Evolutionary conservation across 92 coral and sea anemone genomes (phyloP), one percentile per base, ranked within the genome.

Genomic region (Galaxea fascicularis): DNA sequence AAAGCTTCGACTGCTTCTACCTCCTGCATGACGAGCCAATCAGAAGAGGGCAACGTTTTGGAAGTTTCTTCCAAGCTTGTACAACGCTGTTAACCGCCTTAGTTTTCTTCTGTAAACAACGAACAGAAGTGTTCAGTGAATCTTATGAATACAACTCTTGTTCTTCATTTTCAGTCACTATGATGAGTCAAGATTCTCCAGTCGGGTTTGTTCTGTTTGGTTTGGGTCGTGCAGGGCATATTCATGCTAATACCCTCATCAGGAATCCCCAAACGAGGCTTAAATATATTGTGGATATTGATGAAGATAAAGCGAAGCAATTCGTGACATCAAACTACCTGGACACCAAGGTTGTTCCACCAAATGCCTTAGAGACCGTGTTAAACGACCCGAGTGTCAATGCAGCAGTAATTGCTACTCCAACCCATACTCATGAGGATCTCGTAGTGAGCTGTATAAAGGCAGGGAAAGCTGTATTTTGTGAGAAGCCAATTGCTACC

Each of bases 401-500:
- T 18, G 99, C 97, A 5, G 97, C 92, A 24, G 82, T 97, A 22
- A 78, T 97, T 12, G 85, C 95, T 28, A 94, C 99, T 15, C 99
- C 99, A 25, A 97, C 99, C 31, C 29, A 64, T 20, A 80, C 85
- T 12, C 99, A 94, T 58, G 97, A 94, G 35, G 85, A 91, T 12
- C 60, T 85, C 46, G 95, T 97, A 4, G 11, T 97, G 65, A 87
- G 66, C 35, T 89, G 93, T 63, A 85, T 97, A 76, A 70, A 74
- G 58, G 95, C 97, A 16, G 95, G 94, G 7, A 97, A 97, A 86
- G 95, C 98, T 4, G 98, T 97, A 76, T 93, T 97, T 27, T 97
- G 99, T 69, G 99, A 97, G 73, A 97, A 97, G 70, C 99, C 99
- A 2, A 62, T 97, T 30, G 98, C 99, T 0, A 84, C 78, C 35